Percentiles rank a stretch among this genome's conserved stretches.
Conservation (phyloP, 2,113 vertebrate species). For the Ondatra zibethicus region DNA sequence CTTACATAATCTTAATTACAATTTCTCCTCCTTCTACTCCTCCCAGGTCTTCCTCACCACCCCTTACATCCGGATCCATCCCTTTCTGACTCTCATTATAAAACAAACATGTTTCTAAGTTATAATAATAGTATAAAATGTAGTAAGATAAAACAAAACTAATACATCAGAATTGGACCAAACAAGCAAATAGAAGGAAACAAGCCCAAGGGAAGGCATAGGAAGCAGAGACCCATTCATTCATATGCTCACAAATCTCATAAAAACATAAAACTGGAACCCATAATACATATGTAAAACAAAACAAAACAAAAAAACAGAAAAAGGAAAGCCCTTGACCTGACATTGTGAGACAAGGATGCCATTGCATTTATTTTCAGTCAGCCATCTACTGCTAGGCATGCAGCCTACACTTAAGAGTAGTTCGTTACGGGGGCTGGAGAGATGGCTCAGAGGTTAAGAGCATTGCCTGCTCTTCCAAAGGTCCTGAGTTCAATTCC, state of each 20-base stretch:
- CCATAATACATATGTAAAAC: background rate
- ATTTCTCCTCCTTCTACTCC: background rate
- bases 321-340: background rate
- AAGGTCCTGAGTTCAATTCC: no score
- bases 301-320: background rate
- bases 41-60: background rate
- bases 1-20: background rate
- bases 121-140: background rate
- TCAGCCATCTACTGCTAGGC: background rate
- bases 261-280: background rate
- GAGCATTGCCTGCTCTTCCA: no score
- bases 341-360: background rate
- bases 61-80: background rate
- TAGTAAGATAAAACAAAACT: background rate
- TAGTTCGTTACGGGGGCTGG: no score
- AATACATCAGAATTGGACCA: background rate
- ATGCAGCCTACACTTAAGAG: background rate
- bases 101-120: background rate
- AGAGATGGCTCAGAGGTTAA: no score
- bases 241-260: background rate
- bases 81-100: background rate
- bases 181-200: background rate
- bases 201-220: background rate
- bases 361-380: rapidly evolving
- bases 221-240: background rate